Evolutionary conservation across 2,888 invertebrate species (phyloP).

Genomic region (Callimorpha dominula): DNA sequence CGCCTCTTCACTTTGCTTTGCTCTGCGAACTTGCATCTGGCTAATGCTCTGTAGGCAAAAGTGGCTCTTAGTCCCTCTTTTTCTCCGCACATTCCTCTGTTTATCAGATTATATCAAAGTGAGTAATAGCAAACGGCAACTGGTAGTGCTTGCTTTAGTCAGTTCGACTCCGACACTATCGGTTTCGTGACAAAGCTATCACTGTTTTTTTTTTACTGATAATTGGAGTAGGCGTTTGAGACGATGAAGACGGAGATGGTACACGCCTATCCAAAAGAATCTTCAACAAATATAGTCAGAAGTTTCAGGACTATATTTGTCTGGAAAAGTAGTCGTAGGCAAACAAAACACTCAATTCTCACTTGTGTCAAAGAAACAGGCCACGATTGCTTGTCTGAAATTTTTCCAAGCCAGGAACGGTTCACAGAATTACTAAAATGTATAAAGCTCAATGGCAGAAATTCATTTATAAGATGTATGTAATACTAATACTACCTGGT

Average conservation of each 20-base stretch:
- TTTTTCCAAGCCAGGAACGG: not conserved
- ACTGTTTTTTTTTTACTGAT: no score
- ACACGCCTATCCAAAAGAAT: no score
- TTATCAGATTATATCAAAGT: no score
- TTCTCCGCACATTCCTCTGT: no score
- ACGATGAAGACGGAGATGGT: no score
- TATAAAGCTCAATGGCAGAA: not conserved
- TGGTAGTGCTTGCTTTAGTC: no score
- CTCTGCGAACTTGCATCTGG: not conserved
- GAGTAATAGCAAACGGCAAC: no score
- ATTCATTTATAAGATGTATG: not conserved
- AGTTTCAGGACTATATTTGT: not conserved
- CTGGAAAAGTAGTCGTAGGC: not conserved
- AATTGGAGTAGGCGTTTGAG: no score
- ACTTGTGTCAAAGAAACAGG: not conserved
- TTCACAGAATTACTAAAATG: not conserved
- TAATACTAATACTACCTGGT: not conserved
- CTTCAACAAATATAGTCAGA: not conserved
- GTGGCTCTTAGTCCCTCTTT: not conserved
- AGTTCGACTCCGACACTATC: no score
- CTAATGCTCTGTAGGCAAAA: not conserved
- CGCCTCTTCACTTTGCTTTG: not conserved
- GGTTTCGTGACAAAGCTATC: no score
- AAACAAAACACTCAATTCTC: not conserved
- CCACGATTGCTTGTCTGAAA: no score